phyloP scores from a whole-genome alignment of 2,888 invertebrate species.

The Sepioteuthis lessoniana region DNA sequence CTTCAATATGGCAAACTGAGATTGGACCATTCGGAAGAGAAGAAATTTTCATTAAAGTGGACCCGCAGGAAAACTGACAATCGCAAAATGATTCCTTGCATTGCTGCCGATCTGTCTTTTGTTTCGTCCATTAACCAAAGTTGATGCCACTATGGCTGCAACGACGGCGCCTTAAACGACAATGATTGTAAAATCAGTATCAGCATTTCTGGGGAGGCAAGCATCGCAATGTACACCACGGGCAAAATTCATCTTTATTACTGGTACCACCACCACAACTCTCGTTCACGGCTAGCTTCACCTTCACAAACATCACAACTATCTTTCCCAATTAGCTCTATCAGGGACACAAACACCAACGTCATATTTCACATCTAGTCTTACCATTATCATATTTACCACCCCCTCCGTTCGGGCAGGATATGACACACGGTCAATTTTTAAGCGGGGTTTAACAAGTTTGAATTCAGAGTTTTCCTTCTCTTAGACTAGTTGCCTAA shows the following conservation, averaged over 20 bases:
- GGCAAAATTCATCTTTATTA: neutral
- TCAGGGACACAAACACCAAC: too few relatives aligned
- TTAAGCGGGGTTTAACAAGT: too few relatives aligned
- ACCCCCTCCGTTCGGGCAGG: too few relatives aligned
- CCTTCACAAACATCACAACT: neutral
- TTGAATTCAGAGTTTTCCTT: too few relatives aligned
- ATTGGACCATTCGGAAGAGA: neutral
- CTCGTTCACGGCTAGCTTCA: neutral
- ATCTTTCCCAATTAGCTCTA: neutral
- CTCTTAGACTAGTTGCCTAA: too few relatives aligned
- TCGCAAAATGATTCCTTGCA: neutral
- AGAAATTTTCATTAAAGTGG: conserved; percentile 1
- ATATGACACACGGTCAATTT: too few relatives aligned
- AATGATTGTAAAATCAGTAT: neutral
- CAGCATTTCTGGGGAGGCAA: neutral
- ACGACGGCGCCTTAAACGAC: neutral
- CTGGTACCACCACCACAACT: neutral
- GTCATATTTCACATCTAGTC: too few relatives aligned
- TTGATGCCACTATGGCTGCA: neutral
- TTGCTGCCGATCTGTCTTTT: neutral
- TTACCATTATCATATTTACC: too few relatives aligned
- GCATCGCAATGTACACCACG: neutral
- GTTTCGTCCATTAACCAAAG: conserved; percentile 1
- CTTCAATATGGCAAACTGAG: neutral
- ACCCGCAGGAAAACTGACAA: conserved; percentile 33